Evolutionary conservation across 2,888 invertebrate genomes (phyloP).

Genomic region (Macaria notata): DNA sequence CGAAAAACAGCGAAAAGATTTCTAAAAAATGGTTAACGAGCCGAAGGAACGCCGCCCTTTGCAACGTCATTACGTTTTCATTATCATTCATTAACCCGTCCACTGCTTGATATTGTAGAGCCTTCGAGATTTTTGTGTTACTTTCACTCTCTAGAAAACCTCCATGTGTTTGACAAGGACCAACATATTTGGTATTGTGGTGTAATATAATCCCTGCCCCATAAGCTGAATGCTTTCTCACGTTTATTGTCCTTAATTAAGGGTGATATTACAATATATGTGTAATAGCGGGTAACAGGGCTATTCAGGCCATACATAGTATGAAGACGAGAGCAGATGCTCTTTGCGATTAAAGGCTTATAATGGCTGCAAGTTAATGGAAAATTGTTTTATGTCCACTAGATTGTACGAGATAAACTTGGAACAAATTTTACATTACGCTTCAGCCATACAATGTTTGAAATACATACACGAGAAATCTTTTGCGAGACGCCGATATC

Average conservation of each 20-base stretch:
- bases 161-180: neutral
- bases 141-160: neutral
- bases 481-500: no score
- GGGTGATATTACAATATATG: slow-evolving; percentile 20
- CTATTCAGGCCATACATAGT: slow-evolving; percentile 17
- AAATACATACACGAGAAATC: no score
- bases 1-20: slow-evolving; percentile 23
- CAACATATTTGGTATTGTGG: slow-evolving; percentile 10
- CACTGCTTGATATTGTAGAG: neutral
- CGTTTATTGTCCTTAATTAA: slow-evolving; percentile 24
- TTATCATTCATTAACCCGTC: slow-evolving; percentile 41
- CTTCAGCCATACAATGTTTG: no score
- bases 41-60: slow-evolving; percentile 37
- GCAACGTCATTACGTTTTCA: slow-evolving; percentile 36
- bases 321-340: slow-evolving; percentile 7
- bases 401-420: no score
- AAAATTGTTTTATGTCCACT: neutral
- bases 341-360: slow-evolving; percentile 3
- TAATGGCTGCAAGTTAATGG: neutral
- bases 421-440: no score
- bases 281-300: slow-evolving; percentile 10
- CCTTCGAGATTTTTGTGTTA: neutral
- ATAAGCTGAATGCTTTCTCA: slow-evolving; percentile 20
- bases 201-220: slow-evolving; percentile 5
- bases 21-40: slow-evolving; percentile 27